Evolutionary conservation across 2,888 invertebrate species (phyloP), one percentile per base, ranked within the genome.

Genomic region (Phortica magna): DNA sequence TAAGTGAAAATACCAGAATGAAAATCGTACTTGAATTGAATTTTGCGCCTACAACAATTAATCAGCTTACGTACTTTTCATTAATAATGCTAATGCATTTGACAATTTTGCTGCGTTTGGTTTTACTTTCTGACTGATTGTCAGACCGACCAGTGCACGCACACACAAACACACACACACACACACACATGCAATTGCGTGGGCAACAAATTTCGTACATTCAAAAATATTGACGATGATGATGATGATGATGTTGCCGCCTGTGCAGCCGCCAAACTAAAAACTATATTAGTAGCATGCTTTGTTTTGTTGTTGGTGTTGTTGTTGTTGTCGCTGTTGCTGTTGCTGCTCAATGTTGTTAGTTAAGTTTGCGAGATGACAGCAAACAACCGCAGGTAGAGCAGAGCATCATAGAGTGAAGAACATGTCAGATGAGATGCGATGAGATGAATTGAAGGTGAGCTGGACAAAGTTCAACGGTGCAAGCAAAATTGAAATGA

Each of bases 401-500:
- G 22, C 7, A 31, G n/a, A 71, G 42, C 17, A 12, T 5, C 19
- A 22, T 14, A 48, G 10, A 48, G 48, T 48, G 48, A 48, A 48
- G 48, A 48, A 1, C 48, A 48, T 12, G 48, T 14, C 48, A 48
- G 48, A 48, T 48, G 48, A 43, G 43, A 43, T 43, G 7, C 6
- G 43, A 70, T 19, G 53, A 53, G 53, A 71, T 7, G 31, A 68
- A 43, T 9, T 67, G 67, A 67, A 12, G 41, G 65, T 39, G 14
- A 14, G 42, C 14, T 67, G 55, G 59, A n/a, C 19, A 43, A 70
- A 59, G 70, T 59, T 75, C 70, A 68, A 41, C 61, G 70, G 22
- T 59, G 59, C 79, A 70, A 72, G 57, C 73, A 79, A 84, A 85
- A 83, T 83, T 79, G 82, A 83, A 87, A 84, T 83, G 79, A 84